phyloP scores from a whole-genome alignment of 30 jellyfish, hydroid and myxozoan genomes.

The Turritopsis dohrnii region DNA sequence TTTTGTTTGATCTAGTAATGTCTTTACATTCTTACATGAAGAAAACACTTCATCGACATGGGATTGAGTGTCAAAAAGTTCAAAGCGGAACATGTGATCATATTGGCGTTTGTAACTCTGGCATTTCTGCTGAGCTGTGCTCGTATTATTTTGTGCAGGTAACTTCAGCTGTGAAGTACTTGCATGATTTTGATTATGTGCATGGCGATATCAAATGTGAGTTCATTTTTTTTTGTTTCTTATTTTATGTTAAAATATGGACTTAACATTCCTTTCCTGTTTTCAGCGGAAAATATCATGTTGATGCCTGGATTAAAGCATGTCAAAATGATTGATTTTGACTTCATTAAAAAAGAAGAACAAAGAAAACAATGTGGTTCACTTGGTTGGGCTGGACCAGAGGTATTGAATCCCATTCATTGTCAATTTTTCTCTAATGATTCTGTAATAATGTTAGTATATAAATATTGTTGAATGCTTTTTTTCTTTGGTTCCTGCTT shows the following conservation, averaged over 20 bases:
- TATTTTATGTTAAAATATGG: not conserved
- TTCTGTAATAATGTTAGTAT: too few relatives aligned
- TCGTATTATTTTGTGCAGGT: not conserved
- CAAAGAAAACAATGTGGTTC: not conserved
- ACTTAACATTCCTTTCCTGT: not conserved
- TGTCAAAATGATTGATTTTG: not conserved
- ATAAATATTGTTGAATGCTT: too few relatives aligned
- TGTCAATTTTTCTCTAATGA: too few relatives aligned
- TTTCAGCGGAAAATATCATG: not conserved
- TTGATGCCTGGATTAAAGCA: not conserved
- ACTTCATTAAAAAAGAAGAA: not conserved
- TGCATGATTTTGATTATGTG: not conserved
- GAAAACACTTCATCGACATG: not conserved
- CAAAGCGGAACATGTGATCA: not conserved
- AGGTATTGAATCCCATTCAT: too few relatives aligned
- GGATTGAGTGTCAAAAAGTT: not conserved
- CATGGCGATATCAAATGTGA: not conserved
- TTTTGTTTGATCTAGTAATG: not conserved
- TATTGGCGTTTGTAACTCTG: not conserved
- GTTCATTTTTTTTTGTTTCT: not conserved
- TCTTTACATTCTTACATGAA: not conserved
- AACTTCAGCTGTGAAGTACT: not conserved
- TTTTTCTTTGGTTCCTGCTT: too few relatives aligned
- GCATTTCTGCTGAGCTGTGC: not conserved
- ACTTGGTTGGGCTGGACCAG: not conserved